Evolutionary conservation across 2,797 vertebrate genomes (phyloP).

Genomic region (Aselliscus stoliczkanus): DNA sequence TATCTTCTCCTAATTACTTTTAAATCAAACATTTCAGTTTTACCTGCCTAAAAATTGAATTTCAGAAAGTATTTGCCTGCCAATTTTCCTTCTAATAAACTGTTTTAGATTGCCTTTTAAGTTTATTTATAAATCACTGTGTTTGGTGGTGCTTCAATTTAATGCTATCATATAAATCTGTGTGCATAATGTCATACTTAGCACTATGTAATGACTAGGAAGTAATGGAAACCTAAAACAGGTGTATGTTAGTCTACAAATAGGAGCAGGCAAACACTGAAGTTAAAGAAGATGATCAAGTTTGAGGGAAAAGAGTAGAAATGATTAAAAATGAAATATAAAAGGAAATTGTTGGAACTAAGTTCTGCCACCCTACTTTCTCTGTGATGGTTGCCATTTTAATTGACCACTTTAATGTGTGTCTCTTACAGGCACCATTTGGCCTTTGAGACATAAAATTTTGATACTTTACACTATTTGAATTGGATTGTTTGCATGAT

Average conservation of each 20-base stretch:
- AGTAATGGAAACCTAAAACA: not conserved
- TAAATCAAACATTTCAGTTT: conserved; percentile 68
- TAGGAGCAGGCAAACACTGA: not conserved
- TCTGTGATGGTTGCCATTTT: not conserved
- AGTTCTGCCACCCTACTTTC: not conserved
- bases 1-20: conserved; percentile 60
- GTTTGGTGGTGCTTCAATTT: conserved; percentile 17
- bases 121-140: conserved; percentile 30
- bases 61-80: conserved; percentile 70
- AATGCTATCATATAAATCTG: not conserved
- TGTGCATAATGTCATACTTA: not conserved
- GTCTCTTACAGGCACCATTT: not conserved
- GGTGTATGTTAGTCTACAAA: rapidly evolving
- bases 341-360: not conserved
- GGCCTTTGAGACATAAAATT: not conserved
- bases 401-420: not conserved
- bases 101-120: not conserved
- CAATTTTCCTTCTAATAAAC: conserved; percentile 34
- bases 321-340: not conserved
- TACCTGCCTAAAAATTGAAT: conserved; percentile 66
- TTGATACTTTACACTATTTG: not conserved
- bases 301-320: not conserved
- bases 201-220: not conserved
- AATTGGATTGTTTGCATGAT: not conserved
- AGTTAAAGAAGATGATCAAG: not conserved